Percentiles rank a stretch among this genome's conserved stretches.
phyloP scores from a whole-genome alignment of 2,888 invertebrate genomes.

The Caenorhabditis sp. region DNA sequence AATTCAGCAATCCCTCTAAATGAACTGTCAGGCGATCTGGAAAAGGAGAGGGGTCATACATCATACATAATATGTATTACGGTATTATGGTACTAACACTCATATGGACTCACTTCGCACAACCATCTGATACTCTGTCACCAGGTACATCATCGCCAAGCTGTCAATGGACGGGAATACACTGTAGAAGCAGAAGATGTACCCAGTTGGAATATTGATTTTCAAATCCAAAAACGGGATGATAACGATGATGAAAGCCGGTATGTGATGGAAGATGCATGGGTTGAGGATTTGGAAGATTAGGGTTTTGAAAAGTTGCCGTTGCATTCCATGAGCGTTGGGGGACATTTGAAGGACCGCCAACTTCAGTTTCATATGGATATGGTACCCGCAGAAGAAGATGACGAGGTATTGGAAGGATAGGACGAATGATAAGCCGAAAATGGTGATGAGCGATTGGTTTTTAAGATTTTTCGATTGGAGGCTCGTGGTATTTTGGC shows the following conservation, averaged over 20 bases:
- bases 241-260: neutral
- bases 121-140: conserved; percentile 5
- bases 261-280: neutral
- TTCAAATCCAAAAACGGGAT: neutral
- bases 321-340: neutral
- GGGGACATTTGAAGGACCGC: neutral
- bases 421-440: neutral
- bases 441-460: neutral
- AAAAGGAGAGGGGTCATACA: too few species aligned
- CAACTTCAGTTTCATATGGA: neutral
- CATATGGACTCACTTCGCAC: neutral
- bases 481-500: too few species aligned
- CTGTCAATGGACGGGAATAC: conserved; percentile 16
- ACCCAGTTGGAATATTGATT: neutral
- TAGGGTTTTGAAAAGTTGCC: conserved; percentile 34
- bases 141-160: conserved; percentile 2
- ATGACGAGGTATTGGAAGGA: neutral
- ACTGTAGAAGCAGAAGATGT: conserved; percentile 2
- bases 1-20: too few species aligned
- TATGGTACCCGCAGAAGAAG: neutral
- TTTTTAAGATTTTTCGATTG: too few species aligned
- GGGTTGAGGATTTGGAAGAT: conserved; percentile 14
- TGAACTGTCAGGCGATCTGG: too few species aligned
- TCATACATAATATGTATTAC: too few species aligned
- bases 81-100: too few species aligned